Evolutionary conservation across 2,888 invertebrate genomes (phyloP).

Genomic region (Strigamia maritima): DNA sequence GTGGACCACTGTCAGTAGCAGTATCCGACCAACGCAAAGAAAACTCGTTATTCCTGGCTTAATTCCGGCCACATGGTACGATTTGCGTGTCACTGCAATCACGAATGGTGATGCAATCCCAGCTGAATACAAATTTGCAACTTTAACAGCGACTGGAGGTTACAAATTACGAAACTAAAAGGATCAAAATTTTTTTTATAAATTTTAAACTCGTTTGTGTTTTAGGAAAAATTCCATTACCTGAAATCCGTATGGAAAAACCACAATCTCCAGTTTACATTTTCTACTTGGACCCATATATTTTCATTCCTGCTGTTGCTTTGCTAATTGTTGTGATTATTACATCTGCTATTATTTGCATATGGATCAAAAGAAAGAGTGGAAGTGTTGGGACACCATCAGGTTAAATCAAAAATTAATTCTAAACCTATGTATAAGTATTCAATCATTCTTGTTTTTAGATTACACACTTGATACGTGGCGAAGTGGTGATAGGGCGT

Average conservation of each 20-base stretch:
- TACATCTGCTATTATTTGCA: conserved; percentile 2
- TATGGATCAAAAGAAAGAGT: conserved; percentile 16
- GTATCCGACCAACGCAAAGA: conserved; percentile 38
- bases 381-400: conserved; percentile 15
- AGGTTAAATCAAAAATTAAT: not conserved
- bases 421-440: not conserved
- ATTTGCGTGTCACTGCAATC: conserved; percentile 39
- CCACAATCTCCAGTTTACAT: conserved; percentile 12
- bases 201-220: too few species aligned
- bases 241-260: not conserved
- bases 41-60: conserved; percentile 36
- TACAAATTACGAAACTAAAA: not conserved
- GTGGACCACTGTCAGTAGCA: conserved; percentile 35
- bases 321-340: conserved; percentile 24
- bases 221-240: not conserved
- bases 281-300: conserved; percentile 24
- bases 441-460: not conserved
- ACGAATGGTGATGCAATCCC: conserved; percentile 37
- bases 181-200: not conserved
- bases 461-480: conserved; percentile 7
- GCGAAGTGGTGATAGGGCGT: not conserved
- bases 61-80: conserved; percentile 40
- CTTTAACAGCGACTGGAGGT: conserved; percentile 39
- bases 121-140: conserved; percentile 40
- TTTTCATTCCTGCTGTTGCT: conserved; percentile 13